Evolutionary conservation across 2,113 vertebrate genomes (phyloP), one percentile per base, ranked within the genome.

Genomic region (Collichthys lucidus): DNA sequence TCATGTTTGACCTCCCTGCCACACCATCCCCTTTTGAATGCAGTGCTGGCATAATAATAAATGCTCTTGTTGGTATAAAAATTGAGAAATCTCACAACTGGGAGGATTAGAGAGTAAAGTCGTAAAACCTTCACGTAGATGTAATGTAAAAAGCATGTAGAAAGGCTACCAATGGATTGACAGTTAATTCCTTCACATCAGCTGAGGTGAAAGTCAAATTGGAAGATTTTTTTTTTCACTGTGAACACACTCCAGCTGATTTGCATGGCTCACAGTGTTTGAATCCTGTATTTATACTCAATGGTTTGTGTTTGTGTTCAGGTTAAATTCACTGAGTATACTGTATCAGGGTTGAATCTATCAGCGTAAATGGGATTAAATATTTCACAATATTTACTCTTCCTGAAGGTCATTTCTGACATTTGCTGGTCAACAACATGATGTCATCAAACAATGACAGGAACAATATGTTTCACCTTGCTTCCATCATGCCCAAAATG

Each of bases 1-100:
- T 91, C 85, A 87, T 89, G 75, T 83, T 89, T 91, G 92, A 93
- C 91, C 87, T 90, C 84, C 40, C 20, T 83, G 82, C 57, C 63
- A 80, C 70, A 47, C 56, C 35, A 50, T 29, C 69, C 61, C 83
- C 55, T 85, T 40, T 78, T 77, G 46, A 77, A 74, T 59, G 65
- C 80, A 53, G 49, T 8, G 35, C 76, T 20, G 68, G 72, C 60
- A 56, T 79, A 83, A 84, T 89, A 90, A 88, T 81, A 88, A 83
- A 89, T 40, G 61, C 70, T 63, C 73, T 72, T 80, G 77, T 84
- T 88, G 59, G 50, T 71, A 52, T 80, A 76, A 88, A 89, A 92
- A 78, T 74, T 55, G 57, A 64, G 52, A 53, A 71, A 64, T 82
- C 82, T 87, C 57, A 84, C 31, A 61, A 77, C 52, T 55, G 73